Evolutionary conservation across 1,140 invertebrate species (phyloP).

Genomic region (Tribolium madens): DNA sequence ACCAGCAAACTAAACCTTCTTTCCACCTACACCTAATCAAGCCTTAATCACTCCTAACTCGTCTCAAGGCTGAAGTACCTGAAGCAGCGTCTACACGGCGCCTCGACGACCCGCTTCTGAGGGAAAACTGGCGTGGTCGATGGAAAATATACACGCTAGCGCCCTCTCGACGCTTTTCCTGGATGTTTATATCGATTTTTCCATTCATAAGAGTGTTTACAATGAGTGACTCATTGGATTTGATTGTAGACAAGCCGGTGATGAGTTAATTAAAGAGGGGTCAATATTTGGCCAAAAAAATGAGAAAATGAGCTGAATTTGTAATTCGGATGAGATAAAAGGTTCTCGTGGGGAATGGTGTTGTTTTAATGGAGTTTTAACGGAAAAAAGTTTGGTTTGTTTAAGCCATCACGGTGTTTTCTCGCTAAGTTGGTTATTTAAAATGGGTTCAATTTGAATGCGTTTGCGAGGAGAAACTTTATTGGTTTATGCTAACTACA

Average conservation of each 20-base stretch:
- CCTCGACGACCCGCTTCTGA: constrained; percentile 1
- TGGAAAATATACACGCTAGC: not conserved
- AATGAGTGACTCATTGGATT: constrained; percentile 11
- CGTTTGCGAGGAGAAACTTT: no score
- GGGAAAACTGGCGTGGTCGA: constrained; percentile 36
- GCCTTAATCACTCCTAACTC: not conserved
- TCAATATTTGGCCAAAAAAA: not conserved
- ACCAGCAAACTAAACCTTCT: not conserved
- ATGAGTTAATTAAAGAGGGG: constrained; percentile 3
- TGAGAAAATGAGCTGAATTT: not conserved
- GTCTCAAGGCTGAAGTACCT: not conserved
- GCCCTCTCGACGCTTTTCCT: constrained; percentile 20
- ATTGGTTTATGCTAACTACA: no score
- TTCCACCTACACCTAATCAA: constrained; percentile 19
- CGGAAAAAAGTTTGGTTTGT: no score
- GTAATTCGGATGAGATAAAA: no score
- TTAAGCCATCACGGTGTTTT: no score
- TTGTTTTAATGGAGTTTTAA: no score
- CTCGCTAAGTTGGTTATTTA: no score
- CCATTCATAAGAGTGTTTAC: constrained; percentile 30
- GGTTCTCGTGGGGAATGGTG: no score
- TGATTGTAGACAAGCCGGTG: not conserved
- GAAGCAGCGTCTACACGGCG: constrained; percentile 1
- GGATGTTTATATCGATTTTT: constrained; percentile 14
- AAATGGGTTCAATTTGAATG: no score